A percentile compares a stretch with the other conserved stretches of the same genome.
These are phyloP conservation scores for Falco biarmicus DNA, from an alignment of 2,797 vertebrate species.

Conservation along the genomic window DNA sequence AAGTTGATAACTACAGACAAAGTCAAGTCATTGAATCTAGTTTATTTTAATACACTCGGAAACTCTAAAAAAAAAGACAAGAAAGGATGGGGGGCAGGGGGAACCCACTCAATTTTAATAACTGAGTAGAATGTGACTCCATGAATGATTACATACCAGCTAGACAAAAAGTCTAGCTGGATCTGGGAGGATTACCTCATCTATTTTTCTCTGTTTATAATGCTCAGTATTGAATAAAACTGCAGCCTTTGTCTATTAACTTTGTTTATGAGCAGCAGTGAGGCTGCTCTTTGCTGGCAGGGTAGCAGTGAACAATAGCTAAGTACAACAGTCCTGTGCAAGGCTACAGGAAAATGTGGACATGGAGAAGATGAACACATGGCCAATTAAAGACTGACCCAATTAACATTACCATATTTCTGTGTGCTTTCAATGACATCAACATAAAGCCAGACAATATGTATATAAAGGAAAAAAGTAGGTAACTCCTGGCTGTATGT, in stretches of 20 bases:
- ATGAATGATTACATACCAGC: not conserved
- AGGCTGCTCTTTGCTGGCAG: not conserved
- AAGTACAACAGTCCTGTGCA: not conserved
- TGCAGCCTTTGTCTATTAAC: not conserved
- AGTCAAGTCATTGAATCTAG: not conserved
- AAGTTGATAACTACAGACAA: not conserved
- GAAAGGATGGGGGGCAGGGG: rapidly evolving
- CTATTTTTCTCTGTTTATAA: not conserved
- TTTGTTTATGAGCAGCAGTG: not conserved
- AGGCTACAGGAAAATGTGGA: not conserved
- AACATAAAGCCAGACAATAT: not conserved
- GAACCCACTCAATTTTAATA: not conserved
- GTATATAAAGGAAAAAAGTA: not conserved
- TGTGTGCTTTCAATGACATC: not conserved
- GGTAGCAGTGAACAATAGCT: not conserved
- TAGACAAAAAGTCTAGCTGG: not conserved
- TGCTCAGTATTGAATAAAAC: not conserved
- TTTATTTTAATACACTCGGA: not conserved
- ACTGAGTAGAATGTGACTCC: not conserved
- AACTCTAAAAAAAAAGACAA: not conserved
- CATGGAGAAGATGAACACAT: not conserved
- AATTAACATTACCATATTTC: not conserved
- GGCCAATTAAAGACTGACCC: not conserved
- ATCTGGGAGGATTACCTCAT: not conserved
- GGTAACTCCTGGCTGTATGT: not conserved